Evolutionary conservation across 1,140 invertebrate genomes (phyloP).

Genomic region (Lasaia peninsularis): DNA sequence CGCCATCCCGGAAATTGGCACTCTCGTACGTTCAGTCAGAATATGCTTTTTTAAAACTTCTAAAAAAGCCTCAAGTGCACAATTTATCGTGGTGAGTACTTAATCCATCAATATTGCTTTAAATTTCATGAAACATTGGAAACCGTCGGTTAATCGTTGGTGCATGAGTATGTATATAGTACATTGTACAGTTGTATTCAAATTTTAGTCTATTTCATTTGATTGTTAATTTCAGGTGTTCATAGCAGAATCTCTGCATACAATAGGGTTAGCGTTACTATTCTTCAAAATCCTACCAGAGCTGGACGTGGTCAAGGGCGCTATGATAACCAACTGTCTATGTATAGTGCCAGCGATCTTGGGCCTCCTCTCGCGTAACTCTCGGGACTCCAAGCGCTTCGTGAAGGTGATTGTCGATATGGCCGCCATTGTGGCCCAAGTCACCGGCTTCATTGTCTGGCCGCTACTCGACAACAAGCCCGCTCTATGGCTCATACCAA

Average conservation of each 20-base stretch:
- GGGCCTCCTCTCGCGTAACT: constrained; percentile 87
- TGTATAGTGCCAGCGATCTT: constrained; percentile 88
- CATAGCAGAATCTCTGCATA: constrained; percentile 91
- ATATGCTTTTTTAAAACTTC: constrained; percentile 95
- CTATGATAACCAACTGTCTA: constrained; percentile 95
- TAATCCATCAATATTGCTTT: too few species aligned
- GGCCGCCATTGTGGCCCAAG: constrained; percentile 88
- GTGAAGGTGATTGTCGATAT: constrained; percentile 90
- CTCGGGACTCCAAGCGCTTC: constrained; percentile 87
- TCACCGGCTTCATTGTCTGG: constrained; percentile 94
- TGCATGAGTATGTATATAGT: too few species aligned
- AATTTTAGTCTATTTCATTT: too few species aligned
- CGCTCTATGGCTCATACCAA: constrained; percentile 89
- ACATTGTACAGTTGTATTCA: too few species aligned
- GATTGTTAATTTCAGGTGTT: constrained; percentile 81
- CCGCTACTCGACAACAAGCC: constrained; percentile 85
- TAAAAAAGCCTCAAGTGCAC: constrained; percentile 79
- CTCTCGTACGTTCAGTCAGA: constrained; percentile 88
- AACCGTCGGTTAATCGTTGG: too few species aligned
- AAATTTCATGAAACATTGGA: too few species aligned
- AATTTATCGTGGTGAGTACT: constrained; percentile 79
- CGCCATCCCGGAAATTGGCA: constrained; percentile 91
- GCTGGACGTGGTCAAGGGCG: constrained; percentile 93
- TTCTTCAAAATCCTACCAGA: constrained; percentile 93
- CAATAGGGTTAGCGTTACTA: constrained; percentile 89